Evolutionary conservation across 2,888 invertebrate genomes (phyloP), one percentile per base, ranked within the genome.

Genomic region (Lobophora halterata): DNA sequence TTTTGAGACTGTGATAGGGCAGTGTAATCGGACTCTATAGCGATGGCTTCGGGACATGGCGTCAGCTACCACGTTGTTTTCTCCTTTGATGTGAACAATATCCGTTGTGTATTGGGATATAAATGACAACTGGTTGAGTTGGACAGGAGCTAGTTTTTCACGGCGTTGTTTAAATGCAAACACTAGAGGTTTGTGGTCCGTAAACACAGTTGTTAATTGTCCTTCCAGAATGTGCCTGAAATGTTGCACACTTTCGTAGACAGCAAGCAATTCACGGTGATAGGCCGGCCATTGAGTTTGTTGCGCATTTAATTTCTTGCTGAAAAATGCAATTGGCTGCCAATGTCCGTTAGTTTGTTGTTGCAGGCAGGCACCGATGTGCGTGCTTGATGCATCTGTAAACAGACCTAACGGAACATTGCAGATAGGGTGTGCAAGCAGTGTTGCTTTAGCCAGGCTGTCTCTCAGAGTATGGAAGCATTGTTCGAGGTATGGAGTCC

Each of bases 111-210:
- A 77, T 37, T 75, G 65, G 0, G 55, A 27, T 8, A 75, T 70
- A 10, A 52, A 66, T 23, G 63, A 57, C 0, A 78, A 43, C 5
- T 76, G 59, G 1, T 69, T 37, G 6, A 56, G 45, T 39, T 76
- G 71, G 1, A 71, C 28, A 0, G 71, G 73, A 1, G 71, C 56
- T 3, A 58, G 55, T 3, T 65, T 61, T 2, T 65, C 61, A 2
- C 49, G 12, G 7, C 58, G 18, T 58, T 37, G 61, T 46, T 2
- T 30, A 7, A 29, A 79, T 69, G 0, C 7, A 75, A 34, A 0
- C 71, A 71, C 23, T 71, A 71, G 40, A 71, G 75, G 50, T 73
- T 71, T 0, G 71, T 74, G 36, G 3, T 37, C 43, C 3, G 39
- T 20, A 2, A 32, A 26, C 0, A 48, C 7, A 3, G 5, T 10